phyloP scores from a whole-genome alignment of 2,888 invertebrate genomes.

The Megamerina dolium region DNA sequence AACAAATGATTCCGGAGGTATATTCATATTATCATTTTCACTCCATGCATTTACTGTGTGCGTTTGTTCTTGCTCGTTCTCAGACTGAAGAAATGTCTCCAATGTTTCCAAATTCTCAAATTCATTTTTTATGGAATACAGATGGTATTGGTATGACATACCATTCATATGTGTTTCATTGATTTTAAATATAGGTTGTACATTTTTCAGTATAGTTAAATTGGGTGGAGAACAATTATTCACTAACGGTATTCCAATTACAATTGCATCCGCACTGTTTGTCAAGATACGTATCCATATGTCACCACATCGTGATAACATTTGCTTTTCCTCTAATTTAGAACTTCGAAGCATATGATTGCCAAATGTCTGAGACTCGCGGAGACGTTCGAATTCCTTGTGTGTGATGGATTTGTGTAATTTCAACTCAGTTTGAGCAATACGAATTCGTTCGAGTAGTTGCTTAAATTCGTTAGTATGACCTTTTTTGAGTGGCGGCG shows the following conservation, averaged over 20 bases:
- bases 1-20: slow-evolving; percentile 35
- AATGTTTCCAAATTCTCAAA: slow-evolving; percentile 22
- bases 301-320: slow-evolving; percentile 38
- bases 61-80: slow-evolving; percentile 16
- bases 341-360: slow-evolving; percentile 29
- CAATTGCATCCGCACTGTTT: slow-evolving; percentile 24
- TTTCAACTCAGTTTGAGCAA: slow-evolving; percentile 33
- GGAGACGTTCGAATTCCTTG: slow-evolving; percentile 26
- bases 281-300: slow-evolving; percentile 34
- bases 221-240: slow-evolving; percentile 27
- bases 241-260: slow-evolving; percentile 35
- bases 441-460: slow-evolving; percentile 28
- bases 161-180: slow-evolving; percentile 8
- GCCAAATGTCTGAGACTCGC: slow-evolving; percentile 30
- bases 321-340: slow-evolving; percentile 38
- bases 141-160: slow-evolving; percentile 23
- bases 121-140: slow-evolving; percentile 32
- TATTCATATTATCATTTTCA: slow-evolving; percentile 18
- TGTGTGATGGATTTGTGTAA: slow-evolving; percentile 33
- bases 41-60: slow-evolving; percentile 16
- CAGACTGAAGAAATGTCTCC: slow-evolving; percentile 22
- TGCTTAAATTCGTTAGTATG: slow-evolving; percentile 23
- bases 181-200: slow-evolving; percentile 22
- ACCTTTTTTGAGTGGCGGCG: neutral
- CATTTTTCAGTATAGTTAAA: slow-evolving; percentile 22